Percentiles rank a stretch among this genome's conserved stretches.
These are phyloP conservation scores for Myiozetetes cayanensis DNA, from an alignment of 2,113 vertebrate species.

Conservation along the genomic window DNA sequence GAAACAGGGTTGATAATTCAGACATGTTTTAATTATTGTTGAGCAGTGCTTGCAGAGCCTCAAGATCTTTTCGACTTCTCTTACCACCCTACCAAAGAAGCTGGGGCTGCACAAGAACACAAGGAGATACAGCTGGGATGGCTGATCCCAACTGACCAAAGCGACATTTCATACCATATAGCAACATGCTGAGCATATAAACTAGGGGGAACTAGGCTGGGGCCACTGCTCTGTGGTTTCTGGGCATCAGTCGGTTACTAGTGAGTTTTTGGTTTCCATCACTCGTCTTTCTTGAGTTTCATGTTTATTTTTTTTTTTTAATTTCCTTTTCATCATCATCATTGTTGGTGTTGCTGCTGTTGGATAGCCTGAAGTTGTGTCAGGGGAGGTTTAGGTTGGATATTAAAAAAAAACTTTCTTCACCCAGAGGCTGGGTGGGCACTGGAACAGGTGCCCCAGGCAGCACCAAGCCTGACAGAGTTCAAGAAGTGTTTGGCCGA, in stretches of 20 bases:
- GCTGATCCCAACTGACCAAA: not conserved
- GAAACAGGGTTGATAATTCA: not conserved
- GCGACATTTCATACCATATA: not conserved
- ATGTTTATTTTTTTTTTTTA: not conserved
- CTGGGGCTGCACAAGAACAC: not conserved
- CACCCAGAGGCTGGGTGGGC: no score
- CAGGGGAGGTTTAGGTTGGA: no score
- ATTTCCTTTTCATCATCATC: not conserved
- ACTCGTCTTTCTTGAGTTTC: not conserved
- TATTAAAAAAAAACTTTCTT: no score
- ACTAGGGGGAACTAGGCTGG: not conserved
- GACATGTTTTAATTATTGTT: not conserved
- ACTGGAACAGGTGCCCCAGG: no score
- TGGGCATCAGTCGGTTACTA: not conserved
- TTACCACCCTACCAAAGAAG: not conserved
- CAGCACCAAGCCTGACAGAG: no score
- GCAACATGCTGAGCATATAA: not conserved
- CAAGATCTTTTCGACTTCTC: not conserved
- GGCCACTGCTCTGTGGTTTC: not conserved
- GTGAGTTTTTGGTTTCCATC: not conserved
- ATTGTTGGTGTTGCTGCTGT: no score
- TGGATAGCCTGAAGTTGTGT: no score
- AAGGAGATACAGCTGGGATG: not conserved
- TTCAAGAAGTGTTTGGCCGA: no score
- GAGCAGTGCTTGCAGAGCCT: not conserved